A percentile compares a stretch with the other conserved stretches of the same genome.
Conservation (phyloP, 1,140 invertebrate species). For the Lordiphosa clarofinis region DNA sequence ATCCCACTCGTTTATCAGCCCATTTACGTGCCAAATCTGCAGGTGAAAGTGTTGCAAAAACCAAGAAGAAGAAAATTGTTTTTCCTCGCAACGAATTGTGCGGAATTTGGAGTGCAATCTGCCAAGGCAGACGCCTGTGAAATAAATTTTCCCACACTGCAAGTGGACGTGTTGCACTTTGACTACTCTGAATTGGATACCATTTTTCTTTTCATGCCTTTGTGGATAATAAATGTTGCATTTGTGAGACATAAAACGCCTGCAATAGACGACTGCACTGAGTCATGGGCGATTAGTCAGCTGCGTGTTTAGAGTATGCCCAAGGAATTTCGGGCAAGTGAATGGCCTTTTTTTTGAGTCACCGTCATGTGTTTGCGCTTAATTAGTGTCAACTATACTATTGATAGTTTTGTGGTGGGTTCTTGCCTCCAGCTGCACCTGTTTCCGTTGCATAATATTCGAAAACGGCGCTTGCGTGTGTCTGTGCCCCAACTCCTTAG, state of each 20-base stretch:
- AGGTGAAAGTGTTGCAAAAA: conserved; percentile 75
- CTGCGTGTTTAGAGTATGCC: conserved; percentile 34
- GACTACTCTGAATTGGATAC: conserved; percentile 25
- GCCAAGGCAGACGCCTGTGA: conserved; percentile 12
- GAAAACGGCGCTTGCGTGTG: neutral
- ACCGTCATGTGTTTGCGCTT: conserved; percentile 34
- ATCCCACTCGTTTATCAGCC: conserved; percentile 51
- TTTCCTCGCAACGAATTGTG: conserved; percentile 29
- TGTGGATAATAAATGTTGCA: conserved; percentile 43
- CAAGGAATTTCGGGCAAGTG: conserved; percentile 36
- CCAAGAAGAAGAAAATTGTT: conserved; percentile 52
- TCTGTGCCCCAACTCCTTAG: neutral
- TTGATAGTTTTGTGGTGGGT: conserved; percentile 14
- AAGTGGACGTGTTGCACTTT: conserved; percentile 56
- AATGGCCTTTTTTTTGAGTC: conserved; percentile 25
- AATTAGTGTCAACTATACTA: conserved; percentile 50
- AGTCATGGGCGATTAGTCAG: conserved; percentile 68
- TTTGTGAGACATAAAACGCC: conserved; percentile 8
- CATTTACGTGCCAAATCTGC: conserved; percentile 71
- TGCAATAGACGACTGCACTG: conserved; percentile 19
- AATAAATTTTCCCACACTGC: conserved; percentile 54
- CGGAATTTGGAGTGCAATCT: conserved; percentile 29
- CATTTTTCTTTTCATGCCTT: neutral
- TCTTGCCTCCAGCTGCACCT: conserved; percentile 43
- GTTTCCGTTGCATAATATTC: conserved; percentile 65